Evolutionary conservation across 2,888 invertebrate species (phyloP), one percentile per base, ranked within the genome.

Genomic region (Cheilosia soror): DNA sequence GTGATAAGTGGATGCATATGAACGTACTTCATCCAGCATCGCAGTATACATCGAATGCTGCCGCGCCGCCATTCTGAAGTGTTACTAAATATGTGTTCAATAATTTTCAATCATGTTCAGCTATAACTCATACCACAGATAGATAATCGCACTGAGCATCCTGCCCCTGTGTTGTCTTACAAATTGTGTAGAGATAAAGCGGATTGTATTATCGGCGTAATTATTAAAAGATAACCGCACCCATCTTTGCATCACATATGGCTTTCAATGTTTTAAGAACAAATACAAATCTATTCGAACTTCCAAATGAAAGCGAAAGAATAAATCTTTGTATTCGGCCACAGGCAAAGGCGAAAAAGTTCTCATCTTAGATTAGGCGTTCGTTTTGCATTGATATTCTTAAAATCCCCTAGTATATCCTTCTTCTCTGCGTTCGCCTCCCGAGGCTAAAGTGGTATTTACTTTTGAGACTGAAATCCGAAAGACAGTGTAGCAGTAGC

Each of bases 151-250:
- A 73, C n/a, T 63, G 51, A 51, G 65, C 68, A 68, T 37, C 37
- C 37, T 37, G 37, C 37, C 9, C 37, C 66, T 80, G 66, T 68
- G 29, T 20, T 68, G 44, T 57, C 15, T 53, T 25, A 31, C 65
- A 31, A 78, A 83, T 76, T 69, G 37, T 80, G 76, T 76, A 85
- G 78, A 65, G 72, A 65, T 66, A 83, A 87, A 87, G 88, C 84
- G 88, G 89, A 88, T 84, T 88, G 44, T 33, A 65, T 66, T 87
- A 88, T 89, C 89, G 87, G 87, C 13, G 73, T 25, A 58, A 13
- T 80, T 58, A 66, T 68, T 58, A 66, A 47, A 7, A 37, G 75
- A 75, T 57, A 57, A 25, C 13, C n/a, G 15, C 9, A n/a, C 15
- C 44, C 55, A 40, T 29, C 20, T 37, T 40, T 6, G 15, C 53